A percentile compares a stretch with the other conserved stretches of the same genome.
Conservation (phyloP, 2,797 vertebrate genomes). For the Bucorvus abyssinicus region DNA sequence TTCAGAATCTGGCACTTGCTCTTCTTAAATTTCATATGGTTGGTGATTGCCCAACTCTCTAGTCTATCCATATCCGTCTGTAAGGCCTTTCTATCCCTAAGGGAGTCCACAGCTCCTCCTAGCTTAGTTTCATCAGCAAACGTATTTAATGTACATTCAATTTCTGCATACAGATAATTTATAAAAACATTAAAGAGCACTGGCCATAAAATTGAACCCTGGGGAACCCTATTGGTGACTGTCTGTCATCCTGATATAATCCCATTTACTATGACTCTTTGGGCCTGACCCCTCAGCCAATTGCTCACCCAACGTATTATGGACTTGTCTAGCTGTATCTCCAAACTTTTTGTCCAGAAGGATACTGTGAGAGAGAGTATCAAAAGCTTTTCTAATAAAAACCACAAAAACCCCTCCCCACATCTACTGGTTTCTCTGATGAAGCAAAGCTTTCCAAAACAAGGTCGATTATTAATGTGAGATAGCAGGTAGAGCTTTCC, state of each 20-base stretch:
- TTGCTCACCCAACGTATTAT: background rate
- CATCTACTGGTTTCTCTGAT: background rate
- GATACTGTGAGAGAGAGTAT: background rate
- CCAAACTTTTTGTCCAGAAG: background rate
- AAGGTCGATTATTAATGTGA: background rate
- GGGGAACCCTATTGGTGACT: background rate
- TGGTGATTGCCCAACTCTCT: background rate
- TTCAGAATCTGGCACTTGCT: background rate
- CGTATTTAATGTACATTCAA: background rate
- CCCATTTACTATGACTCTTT: background rate
- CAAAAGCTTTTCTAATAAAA: background rate
- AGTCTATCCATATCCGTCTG: background rate
- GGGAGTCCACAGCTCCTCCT: background rate
- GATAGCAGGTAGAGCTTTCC: background rate
- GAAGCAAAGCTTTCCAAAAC: background rate
- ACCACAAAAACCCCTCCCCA: background rate
- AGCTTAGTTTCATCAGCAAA: background rate
- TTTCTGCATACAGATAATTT: background rate
- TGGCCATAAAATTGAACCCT: background rate
- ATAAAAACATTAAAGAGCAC: background rate
- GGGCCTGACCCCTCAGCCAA: background rate
- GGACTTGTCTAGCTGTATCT: background rate
- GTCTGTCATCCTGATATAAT: background rate
- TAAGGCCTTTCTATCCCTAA: background rate
- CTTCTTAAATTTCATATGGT: background rate